Percentiles rank a stretch among this genome's conserved stretches.
These are phyloP conservation scores for Strigamia crassipes DNA, from an alignment of 2,888 invertebrate species.

Conservation along the genomic window DNA sequence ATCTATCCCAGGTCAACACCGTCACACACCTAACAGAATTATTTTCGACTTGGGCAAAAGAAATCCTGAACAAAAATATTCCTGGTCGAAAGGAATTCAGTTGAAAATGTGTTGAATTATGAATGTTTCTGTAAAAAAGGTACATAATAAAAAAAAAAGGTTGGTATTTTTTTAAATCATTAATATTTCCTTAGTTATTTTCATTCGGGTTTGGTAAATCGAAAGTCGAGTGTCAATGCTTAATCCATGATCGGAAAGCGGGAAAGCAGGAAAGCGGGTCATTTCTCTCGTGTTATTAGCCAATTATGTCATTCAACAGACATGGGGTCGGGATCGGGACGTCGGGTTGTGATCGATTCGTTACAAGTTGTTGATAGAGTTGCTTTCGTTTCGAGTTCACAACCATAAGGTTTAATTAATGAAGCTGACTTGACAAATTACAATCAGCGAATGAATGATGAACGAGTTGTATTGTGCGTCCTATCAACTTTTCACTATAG, in stretches of 20 bases:
- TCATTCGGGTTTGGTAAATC: too few species aligned
- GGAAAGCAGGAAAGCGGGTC: background rate
- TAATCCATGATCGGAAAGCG: background rate
- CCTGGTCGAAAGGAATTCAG: too few species aligned
- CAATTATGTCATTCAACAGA: slow-evolving; percentile 26
- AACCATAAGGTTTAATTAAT: slow-evolving; percentile 2
- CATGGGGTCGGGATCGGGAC: background rate
- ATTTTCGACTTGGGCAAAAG: too few species aligned
- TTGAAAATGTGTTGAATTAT: too few species aligned
- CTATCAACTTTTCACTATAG: background rate
- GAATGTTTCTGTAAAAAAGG: too few species aligned
- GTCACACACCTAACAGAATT: too few species aligned
- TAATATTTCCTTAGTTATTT: too few species aligned
- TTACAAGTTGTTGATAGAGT: slow-evolving; percentile 27
- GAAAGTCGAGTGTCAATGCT: background rate
- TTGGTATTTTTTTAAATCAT: too few species aligned
- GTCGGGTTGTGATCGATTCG: slow-evolving; percentile 2
- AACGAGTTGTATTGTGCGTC: slow-evolving; percentile 23
- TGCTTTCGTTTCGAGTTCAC: background rate
- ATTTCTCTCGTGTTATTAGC: slow-evolving; percentile 30
- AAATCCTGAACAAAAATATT: too few species aligned
- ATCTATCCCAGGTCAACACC: too few species aligned
- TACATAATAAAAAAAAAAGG: too few species aligned
- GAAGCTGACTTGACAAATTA: background rate
- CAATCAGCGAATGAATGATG: slow-evolving; percentile 27